Percentiles rank a stretch among this genome's conserved stretches.
These are phyloP conservation scores for Dinothrombium tinctorium DNA, from an alignment of 1,140 invertebrate genomes.

Conservation along the genomic window DNA sequence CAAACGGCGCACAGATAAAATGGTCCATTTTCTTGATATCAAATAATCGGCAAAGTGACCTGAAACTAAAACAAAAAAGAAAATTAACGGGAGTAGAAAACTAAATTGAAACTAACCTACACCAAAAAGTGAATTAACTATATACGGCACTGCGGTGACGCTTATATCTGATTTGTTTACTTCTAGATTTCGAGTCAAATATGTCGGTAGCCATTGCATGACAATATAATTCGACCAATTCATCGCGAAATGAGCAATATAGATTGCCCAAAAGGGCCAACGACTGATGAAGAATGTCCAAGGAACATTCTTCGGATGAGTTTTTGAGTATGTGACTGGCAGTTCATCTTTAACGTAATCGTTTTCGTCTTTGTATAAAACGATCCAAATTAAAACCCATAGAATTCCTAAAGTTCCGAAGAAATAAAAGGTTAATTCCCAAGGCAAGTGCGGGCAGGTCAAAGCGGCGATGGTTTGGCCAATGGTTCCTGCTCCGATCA, in stretches of 20 bases:
- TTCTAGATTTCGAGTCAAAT: slow-evolving; percentile 37
- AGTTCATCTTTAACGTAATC: slow-evolving; percentile 33
- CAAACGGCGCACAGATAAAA: slow-evolving; percentile 41
- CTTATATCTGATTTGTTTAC: slow-evolving; percentile 45
- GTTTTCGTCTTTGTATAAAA: slow-evolving; percentile 30
- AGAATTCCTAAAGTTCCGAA: slow-evolving; percentile 44
- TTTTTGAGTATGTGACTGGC: slow-evolving; percentile 37
- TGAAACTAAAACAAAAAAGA: slow-evolving; percentile 26
- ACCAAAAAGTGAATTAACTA: slow-evolving; percentile 46
- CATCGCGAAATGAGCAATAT: slow-evolving; percentile 56
- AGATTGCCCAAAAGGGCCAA: slow-evolving; percentile 50
- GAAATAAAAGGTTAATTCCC: slow-evolving; percentile 43
- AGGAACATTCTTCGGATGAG: slow-evolving; percentile 23
- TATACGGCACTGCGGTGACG: slow-evolving; percentile 48
- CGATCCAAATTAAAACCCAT: slow-evolving; percentile 41
- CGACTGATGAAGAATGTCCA: slow-evolving; percentile 42
- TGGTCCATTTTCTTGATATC: slow-evolving; percentile 38
- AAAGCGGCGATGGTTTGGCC: slow-evolving; percentile 51
- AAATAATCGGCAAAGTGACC: slow-evolving; percentile 47
- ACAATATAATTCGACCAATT: slow-evolving; percentile 63
- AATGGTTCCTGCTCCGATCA: slow-evolving; percentile 44
- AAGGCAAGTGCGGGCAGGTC: slow-evolving; percentile 36
- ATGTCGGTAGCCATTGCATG: slow-evolving; percentile 59
- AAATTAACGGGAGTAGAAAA: neutral
- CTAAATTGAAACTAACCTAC: slow-evolving; percentile 34